These are phyloP conservation scores for Orestias chungarensis DNA, from an alignment of 2,797 vertebrate genomes.

Conservation along the genomic window DNA sequence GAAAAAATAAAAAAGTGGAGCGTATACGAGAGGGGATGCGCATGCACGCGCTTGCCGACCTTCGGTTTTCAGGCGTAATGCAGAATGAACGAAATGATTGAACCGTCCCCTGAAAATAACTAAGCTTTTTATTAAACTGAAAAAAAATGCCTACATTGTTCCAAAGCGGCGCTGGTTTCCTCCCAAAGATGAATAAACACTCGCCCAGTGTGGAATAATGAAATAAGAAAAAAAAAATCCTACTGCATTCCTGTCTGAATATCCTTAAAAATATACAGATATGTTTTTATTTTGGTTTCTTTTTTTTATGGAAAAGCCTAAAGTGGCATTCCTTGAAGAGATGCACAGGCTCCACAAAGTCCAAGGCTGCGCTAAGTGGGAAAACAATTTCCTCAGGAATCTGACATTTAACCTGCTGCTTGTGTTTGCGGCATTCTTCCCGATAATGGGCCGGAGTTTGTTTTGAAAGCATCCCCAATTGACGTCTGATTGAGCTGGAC, in stretches of 20 bases:
- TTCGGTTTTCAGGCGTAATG: conserved; percentile 36
- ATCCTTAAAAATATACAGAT: conserved; percentile 49
- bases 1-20: conserved; percentile 24
- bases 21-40: conserved; percentile 3
- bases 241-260: conserved; percentile 46
- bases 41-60: conserved; percentile 26
- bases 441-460: conserved; percentile 61
- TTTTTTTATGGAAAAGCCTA: conserved; percentile 23
- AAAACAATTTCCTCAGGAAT: conserved; percentile 64
- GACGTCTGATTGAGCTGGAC: conserved; percentile 64
- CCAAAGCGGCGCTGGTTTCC: conserved; percentile 18
- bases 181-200: conserved; percentile 43
- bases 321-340: conserved; percentile 57
- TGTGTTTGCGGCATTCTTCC: conserved; percentile 59
- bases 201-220: conserved; percentile 33
- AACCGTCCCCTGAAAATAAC: conserved; percentile 42
- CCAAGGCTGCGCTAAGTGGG: conserved; percentile 64
- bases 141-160: conserved; percentile 58
- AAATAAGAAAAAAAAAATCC: conserved; percentile 13
- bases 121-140: conserved; percentile 52
- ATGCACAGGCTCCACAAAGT: conserved; percentile 33
- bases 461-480: conserved; percentile 64
- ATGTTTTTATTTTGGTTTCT: conserved; percentile 22
- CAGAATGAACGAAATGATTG: conserved; percentile 51
- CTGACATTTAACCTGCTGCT: conserved; percentile 68